Evolutionary conservation across 2,888 invertebrate species (phyloP).

Genomic region (Hetaerina titia): DNA sequence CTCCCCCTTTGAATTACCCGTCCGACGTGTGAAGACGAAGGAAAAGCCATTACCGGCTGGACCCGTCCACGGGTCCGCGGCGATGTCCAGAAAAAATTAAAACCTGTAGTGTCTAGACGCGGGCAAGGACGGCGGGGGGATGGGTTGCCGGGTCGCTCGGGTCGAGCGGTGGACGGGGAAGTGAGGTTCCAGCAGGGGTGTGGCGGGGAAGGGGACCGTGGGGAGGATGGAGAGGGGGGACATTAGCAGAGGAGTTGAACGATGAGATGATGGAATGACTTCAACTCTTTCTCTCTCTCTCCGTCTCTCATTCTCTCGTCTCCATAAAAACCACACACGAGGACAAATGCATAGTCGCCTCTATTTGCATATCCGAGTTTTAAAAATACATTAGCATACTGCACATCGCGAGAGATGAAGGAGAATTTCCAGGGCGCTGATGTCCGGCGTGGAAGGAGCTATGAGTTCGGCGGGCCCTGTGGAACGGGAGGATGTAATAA

Average conservation of each 20-base stretch:
- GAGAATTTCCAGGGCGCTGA: too few species aligned
- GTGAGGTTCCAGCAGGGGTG: background rate
- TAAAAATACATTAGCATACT: conserved; percentile 65
- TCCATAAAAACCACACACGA: conserved; percentile 47
- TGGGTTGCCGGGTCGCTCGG: background rate
- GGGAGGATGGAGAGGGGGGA: background rate
- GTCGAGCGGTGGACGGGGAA: background rate
- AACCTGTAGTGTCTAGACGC: conserved; percentile 41
- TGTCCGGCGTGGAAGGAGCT: background rate
- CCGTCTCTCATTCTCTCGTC: conserved; percentile 12
- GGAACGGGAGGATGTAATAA: conserved; percentile 36
- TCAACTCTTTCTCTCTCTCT: background rate
- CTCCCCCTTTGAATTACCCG: background rate
- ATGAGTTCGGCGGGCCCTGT: background rate
- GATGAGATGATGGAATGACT: conserved; percentile 62
- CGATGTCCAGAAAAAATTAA: conserved; percentile 42
- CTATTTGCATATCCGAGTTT: conserved; percentile 65
- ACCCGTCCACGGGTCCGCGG: conserved; percentile 37
- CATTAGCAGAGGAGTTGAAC: conserved; percentile 31
- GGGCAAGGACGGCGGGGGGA: background rate
- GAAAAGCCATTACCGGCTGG: conserved; percentile 49
- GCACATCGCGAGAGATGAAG: conserved; percentile 25
- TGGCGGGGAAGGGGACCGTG: background rate
- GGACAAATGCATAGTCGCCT: conserved; percentile 28
- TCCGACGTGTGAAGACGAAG: conserved; percentile 46